Conservation (phyloP, 1,140 invertebrate species). For the Heliconius congener region DNA sequence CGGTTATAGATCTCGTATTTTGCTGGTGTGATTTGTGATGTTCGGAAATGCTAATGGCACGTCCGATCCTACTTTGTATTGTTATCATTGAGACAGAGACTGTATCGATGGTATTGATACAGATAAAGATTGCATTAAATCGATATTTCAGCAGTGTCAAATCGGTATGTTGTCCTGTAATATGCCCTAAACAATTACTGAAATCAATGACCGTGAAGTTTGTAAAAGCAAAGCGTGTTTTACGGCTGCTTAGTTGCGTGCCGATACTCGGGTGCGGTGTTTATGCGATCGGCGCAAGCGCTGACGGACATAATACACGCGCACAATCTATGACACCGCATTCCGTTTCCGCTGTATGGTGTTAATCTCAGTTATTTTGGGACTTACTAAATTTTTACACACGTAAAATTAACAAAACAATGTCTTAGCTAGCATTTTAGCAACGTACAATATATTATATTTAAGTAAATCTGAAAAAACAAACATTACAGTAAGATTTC, state of each 20-base stretch:
- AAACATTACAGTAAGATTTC: not conserved
- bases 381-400: not conserved
- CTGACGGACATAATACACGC: conserved; percentile 69
- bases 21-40: conserved; percentile 80
- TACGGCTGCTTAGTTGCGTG: conserved; percentile 29
- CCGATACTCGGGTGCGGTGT: conserved; percentile 55
- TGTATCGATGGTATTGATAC: too few species aligned
- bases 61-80: conserved; percentile 38
- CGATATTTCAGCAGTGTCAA: not conserved
- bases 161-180: conserved; percentile 12
- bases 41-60: conserved; percentile 78
- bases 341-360: conserved; percentile 41
- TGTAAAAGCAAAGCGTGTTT: conserved; percentile 67
- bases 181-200: conserved; percentile 10
- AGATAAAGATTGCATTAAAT: not conserved
- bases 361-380: conserved; percentile 28
- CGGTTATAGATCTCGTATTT: conserved; percentile 79
- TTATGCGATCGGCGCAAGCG: conserved; percentile 68
- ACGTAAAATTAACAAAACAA: not conserved
- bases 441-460: not conserved
- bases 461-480: not conserved
- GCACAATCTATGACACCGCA: conserved; percentile 67
- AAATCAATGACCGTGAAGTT: conserved; percentile 41
- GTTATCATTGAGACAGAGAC: conserved; percentile 1
- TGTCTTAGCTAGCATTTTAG: not conserved